Conservation (phyloP, 2,888 invertebrate genomes). For the Gymnoscelis rufifasciata region DNA sequence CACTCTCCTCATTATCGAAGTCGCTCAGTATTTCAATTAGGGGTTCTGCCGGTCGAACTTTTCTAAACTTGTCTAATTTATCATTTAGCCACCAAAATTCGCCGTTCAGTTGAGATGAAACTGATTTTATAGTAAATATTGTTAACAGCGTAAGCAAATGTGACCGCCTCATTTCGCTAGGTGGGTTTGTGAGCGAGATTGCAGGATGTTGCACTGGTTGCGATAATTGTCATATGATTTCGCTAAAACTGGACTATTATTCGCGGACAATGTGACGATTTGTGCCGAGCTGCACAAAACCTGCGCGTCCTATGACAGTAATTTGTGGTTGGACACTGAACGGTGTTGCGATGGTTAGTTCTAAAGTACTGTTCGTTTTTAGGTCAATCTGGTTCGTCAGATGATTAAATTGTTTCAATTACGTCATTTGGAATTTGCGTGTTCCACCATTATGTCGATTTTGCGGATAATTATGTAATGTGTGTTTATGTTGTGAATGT, state of each 20-base stretch:
- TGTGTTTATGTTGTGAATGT: not conserved
- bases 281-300: slow-evolving; percentile 39
- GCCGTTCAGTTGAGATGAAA: slow-evolving; percentile 54
- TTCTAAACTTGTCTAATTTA: slow-evolving; percentile 45
- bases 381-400: slow-evolving; percentile 31
- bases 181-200: slow-evolving; percentile 41
- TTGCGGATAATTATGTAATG: not conserved
- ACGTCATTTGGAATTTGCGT: not conserved
- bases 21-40: slow-evolving; percentile 52
- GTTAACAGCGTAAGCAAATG: slow-evolving; percentile 45
- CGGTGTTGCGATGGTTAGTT: slow-evolving; percentile 16
- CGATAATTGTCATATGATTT: slow-evolving; percentile 52
- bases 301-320: slow-evolving; percentile 43
- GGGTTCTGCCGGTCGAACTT: slow-evolving; percentile 41
- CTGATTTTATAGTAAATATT: slow-evolving; percentile 37
- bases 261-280: slow-evolving; percentile 50
- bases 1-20: slow-evolving; percentile 60
- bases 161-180: slow-evolving; percentile 24
- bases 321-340: slow-evolving; percentile 41
- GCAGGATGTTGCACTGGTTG: slow-evolving; percentile 59
- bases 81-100: slow-evolving; percentile 69
- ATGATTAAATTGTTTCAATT: slow-evolving; percentile 4
- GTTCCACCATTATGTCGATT: not conserved
- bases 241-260: slow-evolving; percentile 52
- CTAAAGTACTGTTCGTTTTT: slow-evolving; percentile 29